Conservation (phyloP, 2,113 vertebrate species). For the Centrocercus urophasianus region DNA sequence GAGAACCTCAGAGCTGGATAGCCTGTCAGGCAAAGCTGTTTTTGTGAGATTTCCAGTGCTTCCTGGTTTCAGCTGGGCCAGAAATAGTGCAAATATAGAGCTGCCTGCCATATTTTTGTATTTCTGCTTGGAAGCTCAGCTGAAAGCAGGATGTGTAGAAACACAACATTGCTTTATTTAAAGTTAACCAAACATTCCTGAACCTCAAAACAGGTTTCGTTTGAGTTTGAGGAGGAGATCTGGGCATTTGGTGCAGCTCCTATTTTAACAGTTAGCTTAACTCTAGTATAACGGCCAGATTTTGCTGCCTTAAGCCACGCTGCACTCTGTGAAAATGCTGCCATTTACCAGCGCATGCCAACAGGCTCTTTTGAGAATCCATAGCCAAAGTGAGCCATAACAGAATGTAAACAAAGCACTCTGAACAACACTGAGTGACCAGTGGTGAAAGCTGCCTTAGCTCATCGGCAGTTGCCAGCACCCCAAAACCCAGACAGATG, state of each 20-base stretch:
- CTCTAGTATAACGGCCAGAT: neutral
- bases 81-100: constrained; percentile 37
- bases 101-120: constrained; percentile 47
- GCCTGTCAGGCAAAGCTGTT: neutral
- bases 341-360: neutral
- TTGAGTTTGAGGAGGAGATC: constrained; percentile 41
- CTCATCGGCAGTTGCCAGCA: neutral
- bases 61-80: constrained; percentile 18
- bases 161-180: constrained; percentile 54
- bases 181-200: constrained; percentile 63
- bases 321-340: neutral
- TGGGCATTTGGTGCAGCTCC: constrained; percentile 37
- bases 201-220: constrained; percentile 32
- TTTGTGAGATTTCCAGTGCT: constrained; percentile 42
- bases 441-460: fast-evolving
- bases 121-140: neutral
- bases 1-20: neutral
- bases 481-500: fast-evolving
- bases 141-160: constrained; percentile 65
- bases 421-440: neutral
- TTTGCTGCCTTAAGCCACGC: neutral
- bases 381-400: neutral
- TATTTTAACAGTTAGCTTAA: constrained; percentile 59
- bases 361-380: neutral
- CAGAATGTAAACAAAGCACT: neutral